These are phyloP conservation scores for Stegastes partitus DNA, from an alignment of 2,113 vertebrate species.

Conservation along the genomic window DNA sequence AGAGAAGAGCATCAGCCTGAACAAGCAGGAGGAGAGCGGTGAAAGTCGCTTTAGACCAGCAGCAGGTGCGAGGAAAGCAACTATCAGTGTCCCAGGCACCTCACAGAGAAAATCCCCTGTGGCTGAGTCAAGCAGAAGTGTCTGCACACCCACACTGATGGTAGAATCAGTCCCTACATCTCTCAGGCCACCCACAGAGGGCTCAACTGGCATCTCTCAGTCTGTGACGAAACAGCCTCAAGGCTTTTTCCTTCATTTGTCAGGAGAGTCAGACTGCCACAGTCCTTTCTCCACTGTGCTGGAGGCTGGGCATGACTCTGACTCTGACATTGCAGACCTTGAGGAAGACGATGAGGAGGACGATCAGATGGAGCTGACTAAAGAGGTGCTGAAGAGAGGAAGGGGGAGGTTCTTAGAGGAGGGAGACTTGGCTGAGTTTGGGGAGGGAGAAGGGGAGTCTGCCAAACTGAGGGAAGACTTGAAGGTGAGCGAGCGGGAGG, in stretches of 20 bases:
- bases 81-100: constrained; percentile 61
- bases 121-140: constrained; percentile 75
- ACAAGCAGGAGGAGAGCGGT: constrained; percentile 94
- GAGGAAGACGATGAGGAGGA: constrained; percentile 85
- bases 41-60: constrained; percentile 84
- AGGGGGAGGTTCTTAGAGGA: constrained; percentile 68
- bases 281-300: constrained; percentile 52
- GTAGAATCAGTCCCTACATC: constrained; percentile 68
- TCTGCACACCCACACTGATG: constrained; percentile 83
- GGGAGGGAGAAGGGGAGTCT: constrained; percentile 89
- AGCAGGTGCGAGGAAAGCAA: constrained; percentile 68
- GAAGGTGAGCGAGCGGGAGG: constrained; percentile 90
- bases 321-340: constrained; percentile 89
- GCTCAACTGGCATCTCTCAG: constrained; percentile 61
- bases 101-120: constrained; percentile 74
- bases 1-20: constrained; percentile 88
- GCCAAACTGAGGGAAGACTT: constrained; percentile 92
- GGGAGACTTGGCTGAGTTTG: constrained; percentile 14
- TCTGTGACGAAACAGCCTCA: constrained; percentile 78
- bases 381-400: constrained; percentile 63
- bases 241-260: constrained; percentile 92
- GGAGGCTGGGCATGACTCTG: constrained; percentile 87
- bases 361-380: constrained; percentile 59
- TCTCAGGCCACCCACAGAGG: constrained; percentile 64
- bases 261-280: constrained; percentile 77